Evolutionary conservation across 2,113 vertebrate species (phyloP), one percentile per base, ranked within the genome.

Genomic region (Pavo muticus): DNA sequence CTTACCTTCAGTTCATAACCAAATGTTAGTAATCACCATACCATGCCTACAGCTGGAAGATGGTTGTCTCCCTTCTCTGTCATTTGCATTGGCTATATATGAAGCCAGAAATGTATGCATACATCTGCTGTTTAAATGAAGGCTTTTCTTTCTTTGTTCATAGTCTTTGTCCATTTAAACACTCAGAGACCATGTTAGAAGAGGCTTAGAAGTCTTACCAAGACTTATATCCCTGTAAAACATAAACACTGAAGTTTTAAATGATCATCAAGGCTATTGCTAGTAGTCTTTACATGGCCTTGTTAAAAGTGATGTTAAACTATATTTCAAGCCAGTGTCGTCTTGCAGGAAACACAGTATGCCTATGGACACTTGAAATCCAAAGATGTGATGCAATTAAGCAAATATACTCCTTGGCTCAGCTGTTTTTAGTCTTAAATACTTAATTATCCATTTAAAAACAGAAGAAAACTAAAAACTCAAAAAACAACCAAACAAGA

Each of bases 21-120:
- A 70, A 86, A 52, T n/a, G 27, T 40, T 63, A 13, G 18, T 40
- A 67, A 50, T 75, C 32, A 88, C 16, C 35, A 3, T 25, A 39
- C 44, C 30, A 20, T 81, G 39, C 29, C 25, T 47, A 29, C 13
- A 32, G 25, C 40, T 92, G 54, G 44, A 64, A 68, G 56, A 27
- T 42, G 35, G 13, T 42, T 47, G 35, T 86, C 50, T 92, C 42
- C 29, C 35, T 40, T 40, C n/a, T 89, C 17, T 10, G 10, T 40
- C 37, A 21, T 93, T 48, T 93, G n/a, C 48, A 29, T 25, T 47
- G 63, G 29, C 40, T 80, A 2, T 27, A 48, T 59, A 20, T 57
- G 35, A 60, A 84, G 19, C 9, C 32, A 68, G 69, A 81, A 56
- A 11, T 0, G 0, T 32, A 4, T 75, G 35, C 35, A 5, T 45